Conservation (phyloP, 2,888 invertebrate genomes). For the Phortica okadai region DNA sequence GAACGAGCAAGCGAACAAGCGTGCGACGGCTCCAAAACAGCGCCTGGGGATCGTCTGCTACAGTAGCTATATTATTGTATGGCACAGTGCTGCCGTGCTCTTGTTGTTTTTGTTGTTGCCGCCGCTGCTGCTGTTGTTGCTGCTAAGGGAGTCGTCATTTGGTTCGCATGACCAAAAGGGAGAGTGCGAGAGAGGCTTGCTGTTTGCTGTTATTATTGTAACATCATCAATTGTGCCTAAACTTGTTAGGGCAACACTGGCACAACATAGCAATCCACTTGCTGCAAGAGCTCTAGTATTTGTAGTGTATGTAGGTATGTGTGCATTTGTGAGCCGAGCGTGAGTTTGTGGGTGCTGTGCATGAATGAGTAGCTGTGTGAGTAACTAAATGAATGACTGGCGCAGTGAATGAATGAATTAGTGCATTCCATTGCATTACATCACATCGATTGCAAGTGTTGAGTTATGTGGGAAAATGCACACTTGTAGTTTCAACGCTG, state of each 20-base stretch:
- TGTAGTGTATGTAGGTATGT: constrained; percentile 6
- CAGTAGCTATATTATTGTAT: neutral
- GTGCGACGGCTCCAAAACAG: neutral
- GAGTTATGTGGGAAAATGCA: constrained; percentile 30
- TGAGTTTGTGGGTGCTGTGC: constrained; percentile 35
- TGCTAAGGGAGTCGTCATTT: neutral
- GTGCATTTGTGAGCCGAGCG: constrained; percentile 12
- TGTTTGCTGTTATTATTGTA: constrained; percentile 33
- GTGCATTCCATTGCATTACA: neutral
- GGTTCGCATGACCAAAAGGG: neutral
- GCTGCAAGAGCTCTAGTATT: too few relatives aligned
- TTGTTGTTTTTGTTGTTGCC: too few relatives aligned
- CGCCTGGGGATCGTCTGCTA: neutral
- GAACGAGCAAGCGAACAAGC: neutral
- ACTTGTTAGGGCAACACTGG: neutral
- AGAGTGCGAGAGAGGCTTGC: neutral
- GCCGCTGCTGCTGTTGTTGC: neutral
- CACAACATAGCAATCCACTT: neutral
- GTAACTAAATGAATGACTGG: neutral
- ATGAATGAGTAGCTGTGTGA: constrained; percentile 9
- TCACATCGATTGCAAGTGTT: constrained; percentile 15
- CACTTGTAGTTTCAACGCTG: constrained; percentile 6
- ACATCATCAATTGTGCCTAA: constrained; percentile 21
- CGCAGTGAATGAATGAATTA: neutral
- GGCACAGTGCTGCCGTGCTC: neutral